Evolutionary conservation across 1,140 invertebrate species (phyloP), one percentile per base, ranked within the genome.

Genomic region (Apis laboriosa): DNA sequence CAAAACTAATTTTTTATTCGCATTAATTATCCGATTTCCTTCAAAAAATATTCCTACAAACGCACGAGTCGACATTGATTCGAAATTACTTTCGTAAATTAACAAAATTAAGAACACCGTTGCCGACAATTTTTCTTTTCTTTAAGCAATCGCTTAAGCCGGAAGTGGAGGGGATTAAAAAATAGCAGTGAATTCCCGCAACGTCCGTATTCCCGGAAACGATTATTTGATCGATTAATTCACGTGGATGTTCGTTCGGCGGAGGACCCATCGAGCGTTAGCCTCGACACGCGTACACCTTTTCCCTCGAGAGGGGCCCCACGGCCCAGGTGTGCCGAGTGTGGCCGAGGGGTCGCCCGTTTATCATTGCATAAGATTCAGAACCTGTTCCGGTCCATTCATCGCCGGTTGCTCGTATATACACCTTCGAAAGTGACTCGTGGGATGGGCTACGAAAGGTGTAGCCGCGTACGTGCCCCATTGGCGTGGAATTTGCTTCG

Each of bases 291-390:
- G 58, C 75, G 2, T 51, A 60, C 74, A 53, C 51, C 5, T 43
- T 55, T 9, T 28, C 67, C 17, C 11, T 55, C 43, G n/a, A 49
- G 28, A 61, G 68, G 67, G 17, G 34, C 34, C 34, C 74, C 63
- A 55, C 12, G 55, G 61, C 75, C 84, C 87, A 86, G 87, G 87
- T 89, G 87, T 84, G 84, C 88, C 88, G 87, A 85, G 77, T 88
- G 78, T 84, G 84, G 80, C 75, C 68, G 86, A 75, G 85, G 77
- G 85, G 88, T 91, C 84, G 88, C 88, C 91, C 91, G 90, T 92
- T 92, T 92, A 93, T 93, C 92, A 92, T 93, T 92, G 90, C 92
- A 92, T 93, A 93, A 92, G 91, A 92, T 91, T 91, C 89, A 92
- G 88, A 93, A 93, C 92, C 91, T 92, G 92, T 92, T 93, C 91